Evolutionary conservation across 2,797 vertebrate species (phyloP), one percentile per base, ranked within the genome.

Genomic region (Xyrichtys novacula): DNA sequence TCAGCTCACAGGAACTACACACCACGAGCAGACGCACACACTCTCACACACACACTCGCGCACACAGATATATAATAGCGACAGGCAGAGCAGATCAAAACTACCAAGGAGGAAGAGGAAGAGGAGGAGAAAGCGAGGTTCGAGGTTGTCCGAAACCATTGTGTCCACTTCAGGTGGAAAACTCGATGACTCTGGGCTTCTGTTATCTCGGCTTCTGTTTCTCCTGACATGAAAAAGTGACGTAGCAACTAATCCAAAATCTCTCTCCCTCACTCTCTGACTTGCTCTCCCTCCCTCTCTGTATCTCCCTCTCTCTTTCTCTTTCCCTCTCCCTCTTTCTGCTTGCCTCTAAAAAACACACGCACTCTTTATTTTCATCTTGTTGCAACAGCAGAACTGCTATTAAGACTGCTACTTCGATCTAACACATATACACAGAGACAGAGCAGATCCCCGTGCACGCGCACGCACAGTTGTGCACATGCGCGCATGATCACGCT

Each of bases 301-400:
- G 65, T 23, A 74, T 74, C 73, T 60, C 31, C 49, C 58, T 73
- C 74, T 76, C 63, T 62, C 71, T 68, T 78, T 78, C 85, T 74
- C 61, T 12, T 34, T 34, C 65, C 73, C 84, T 81, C 78, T 59
- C 86, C 82, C 78, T 74, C 89, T 85, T 80, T 87, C 91, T 76
- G 65, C 81, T 65, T 56, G 48, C 67, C 89, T 80, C 80, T 78
- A 53, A 77, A n/a, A 80, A 84, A 85, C 80, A 86, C 82, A 80
- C 74, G 62, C 86, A 74, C 80, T 71, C 83, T 84, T 85, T 87
- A 87, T 89, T 90, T 88, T 84, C 80, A 89, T 86, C 87, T 86
- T 34, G 93, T 94, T 94, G 94, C 95, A 95, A 94, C 93, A 93
- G 90, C 93, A 94, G 87, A 95, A 94, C 94, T 87, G 83, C 95